Conservation (phyloP, 1,140 invertebrate genomes). For the Brachionus angularis region DNA sequence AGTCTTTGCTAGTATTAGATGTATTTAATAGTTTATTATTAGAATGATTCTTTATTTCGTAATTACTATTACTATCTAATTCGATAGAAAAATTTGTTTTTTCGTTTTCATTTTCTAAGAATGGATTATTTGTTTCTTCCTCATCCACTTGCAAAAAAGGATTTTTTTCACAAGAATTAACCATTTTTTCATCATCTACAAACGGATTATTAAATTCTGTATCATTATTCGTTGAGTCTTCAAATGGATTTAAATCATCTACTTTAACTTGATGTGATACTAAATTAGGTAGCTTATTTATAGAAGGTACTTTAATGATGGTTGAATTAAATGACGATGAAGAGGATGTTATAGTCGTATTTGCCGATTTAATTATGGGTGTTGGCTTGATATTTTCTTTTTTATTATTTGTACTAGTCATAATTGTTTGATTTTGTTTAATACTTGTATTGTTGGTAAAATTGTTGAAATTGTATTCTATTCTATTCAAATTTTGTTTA, state of each 20-base stretch:
- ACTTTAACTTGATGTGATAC: not conserved
- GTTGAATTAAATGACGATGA: too few relatives aligned
- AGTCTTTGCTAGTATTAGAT: conserved; percentile 15
- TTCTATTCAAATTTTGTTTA: conserved; percentile 3
- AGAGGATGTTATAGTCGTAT: too few relatives aligned
- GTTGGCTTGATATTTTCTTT: too few relatives aligned
- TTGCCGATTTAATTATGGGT: too few relatives aligned
- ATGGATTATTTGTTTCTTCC: conserved; percentile 10
- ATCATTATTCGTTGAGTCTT: not conserved
- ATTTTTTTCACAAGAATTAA: not conserved
- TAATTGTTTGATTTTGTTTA: too few relatives aligned
- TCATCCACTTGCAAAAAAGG: not conserved
- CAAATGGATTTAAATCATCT: conserved; percentile 5
- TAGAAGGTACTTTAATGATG: too few relatives aligned
- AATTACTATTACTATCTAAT: conserved; percentile 13
- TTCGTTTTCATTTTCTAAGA: conserved; percentile 6
- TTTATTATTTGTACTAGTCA: too few relatives aligned
- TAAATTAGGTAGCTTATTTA: too few relatives aligned
- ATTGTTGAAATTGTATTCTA: conserved; percentile 9
- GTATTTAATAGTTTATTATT: not conserved
- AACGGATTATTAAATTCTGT: not conserved
- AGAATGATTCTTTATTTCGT: not conserved
- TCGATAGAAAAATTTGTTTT: conserved; percentile 20
- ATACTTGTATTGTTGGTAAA: not conserved
- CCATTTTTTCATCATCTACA: not conserved